Evolutionary conservation across 2,888 invertebrate species (phyloP), one percentile per base, ranked within the genome.

Genomic region (Lucinisca nassula): DNA sequence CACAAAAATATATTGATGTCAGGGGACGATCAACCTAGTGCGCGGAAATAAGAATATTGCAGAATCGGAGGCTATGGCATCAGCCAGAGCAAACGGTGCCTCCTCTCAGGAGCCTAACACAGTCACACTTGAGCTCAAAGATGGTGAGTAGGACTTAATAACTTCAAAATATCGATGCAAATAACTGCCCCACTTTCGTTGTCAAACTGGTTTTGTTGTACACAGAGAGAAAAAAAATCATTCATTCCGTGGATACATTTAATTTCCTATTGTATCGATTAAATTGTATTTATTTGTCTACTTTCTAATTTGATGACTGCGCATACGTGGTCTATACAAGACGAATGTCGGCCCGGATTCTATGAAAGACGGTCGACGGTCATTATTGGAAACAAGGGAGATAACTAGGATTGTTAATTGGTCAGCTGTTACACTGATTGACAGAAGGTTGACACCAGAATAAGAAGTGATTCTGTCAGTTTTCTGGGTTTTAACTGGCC

Each of bases 101-200:
- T 89, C 88, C 83, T 88, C 90, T 30, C 38, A 30, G 58, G 92
- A 89, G 37, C 76, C 91, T 37, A 87, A 84, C 24, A 93, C 91
- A 35, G 92, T 94, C 67, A 93, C 93, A 17, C 88, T 90, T 79
- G 94, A 93, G 82, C 92, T 94, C 24, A 92, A 89, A 78, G 89
- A 94, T 55, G 92, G 94, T 94, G 89, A 93, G 91, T 87, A 32
- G n/a, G 6, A 3, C 72, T 58, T 27, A n/a, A 6, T 72, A 4
- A 24, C 2, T 45, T 40, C 30, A 35, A 4, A 74, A 40, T n/a
- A 12, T 24, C 6, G 1, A 40, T 40, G 17, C 30, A 55, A 55
- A 76, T 17, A 24, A 8, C 24, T 67, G 67, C 21, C 14, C 67
- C 17, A 67, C 32, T 67, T 67, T 32, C 35, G 35, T 32, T 67